Conservation (phyloP, 2,888 invertebrate species). For the Dryadula phaetusa region DNA sequence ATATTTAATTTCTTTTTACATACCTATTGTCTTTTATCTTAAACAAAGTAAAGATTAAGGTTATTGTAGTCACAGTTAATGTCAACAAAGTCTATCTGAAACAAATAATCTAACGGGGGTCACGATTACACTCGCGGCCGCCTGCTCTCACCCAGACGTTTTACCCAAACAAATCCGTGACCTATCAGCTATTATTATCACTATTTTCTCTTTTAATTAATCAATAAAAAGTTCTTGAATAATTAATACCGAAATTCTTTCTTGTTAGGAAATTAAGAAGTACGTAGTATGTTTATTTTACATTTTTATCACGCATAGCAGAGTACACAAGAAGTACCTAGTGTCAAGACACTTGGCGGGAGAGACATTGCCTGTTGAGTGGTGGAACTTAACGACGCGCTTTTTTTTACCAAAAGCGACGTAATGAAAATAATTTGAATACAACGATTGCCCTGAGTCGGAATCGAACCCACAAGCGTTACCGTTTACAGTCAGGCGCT, state of each 20-base stretch:
- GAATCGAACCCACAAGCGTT: too few species aligned
- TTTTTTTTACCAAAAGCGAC: too few species aligned
- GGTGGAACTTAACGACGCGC: too few species aligned
- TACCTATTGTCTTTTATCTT: not conserved
- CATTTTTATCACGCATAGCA: too few species aligned
- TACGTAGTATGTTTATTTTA: too few species aligned
- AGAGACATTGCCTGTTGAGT: too few species aligned
- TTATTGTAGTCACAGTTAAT: slow-evolving; percentile 32
- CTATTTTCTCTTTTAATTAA: slow-evolving; percentile 5
- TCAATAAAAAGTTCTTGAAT: not conserved
- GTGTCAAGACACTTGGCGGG: too few species aligned
- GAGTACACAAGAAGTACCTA: too few species aligned
- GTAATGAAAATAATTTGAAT: too few species aligned
- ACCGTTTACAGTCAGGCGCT: too few species aligned
- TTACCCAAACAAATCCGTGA: slow-evolving; percentile 15
- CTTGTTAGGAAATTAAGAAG: too few species aligned
- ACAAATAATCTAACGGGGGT: slow-evolving; percentile 28
- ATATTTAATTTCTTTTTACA: not conserved
- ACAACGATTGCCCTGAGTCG: too few species aligned
- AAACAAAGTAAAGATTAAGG: slow-evolving; percentile 15
- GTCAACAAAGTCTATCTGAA: slow-evolving; percentile 32
- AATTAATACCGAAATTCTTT: not conserved
- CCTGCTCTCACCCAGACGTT: slow-evolving; percentile 27
- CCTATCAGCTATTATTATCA: slow-evolving; percentile 1
- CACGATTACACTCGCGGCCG: slow-evolving; percentile 33